phyloP scores from a whole-genome alignment of 37 sponge, comb jelly and placozoan species.

The Geodia barretti region DNA sequence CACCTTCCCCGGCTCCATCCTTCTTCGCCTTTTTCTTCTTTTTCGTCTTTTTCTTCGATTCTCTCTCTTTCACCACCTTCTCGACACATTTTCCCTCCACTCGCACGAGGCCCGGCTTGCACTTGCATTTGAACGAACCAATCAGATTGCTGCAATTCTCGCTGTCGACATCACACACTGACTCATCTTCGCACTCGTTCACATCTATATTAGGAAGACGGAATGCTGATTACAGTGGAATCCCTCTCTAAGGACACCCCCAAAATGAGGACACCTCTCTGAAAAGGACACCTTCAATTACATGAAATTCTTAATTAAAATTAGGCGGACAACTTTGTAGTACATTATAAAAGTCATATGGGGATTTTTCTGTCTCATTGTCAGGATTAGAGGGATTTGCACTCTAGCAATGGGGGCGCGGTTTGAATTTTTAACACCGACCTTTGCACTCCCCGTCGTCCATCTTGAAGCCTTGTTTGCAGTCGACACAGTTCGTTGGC shows the following conservation, averaged over 20 bases:
- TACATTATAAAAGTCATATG: too few relatives aligned
- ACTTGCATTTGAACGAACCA: conserved; percentile 77
- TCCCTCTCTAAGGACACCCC: too few relatives aligned
- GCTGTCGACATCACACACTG: conserved; percentile 57
- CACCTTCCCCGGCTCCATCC: background rate
- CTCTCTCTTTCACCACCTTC: conserved; percentile 24
- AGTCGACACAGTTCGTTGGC: conserved; percentile 58
- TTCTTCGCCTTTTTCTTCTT: conserved; percentile 45
- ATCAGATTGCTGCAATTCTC: conserved; percentile 64
- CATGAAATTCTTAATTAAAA: too few relatives aligned
- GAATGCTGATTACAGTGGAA: too few relatives aligned
- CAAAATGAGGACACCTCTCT: too few relatives aligned
- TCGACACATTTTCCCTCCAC: conserved; percentile 65
- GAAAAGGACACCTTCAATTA: too few relatives aligned
- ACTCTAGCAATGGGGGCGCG: too few relatives aligned
- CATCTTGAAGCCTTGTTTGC: conserved; percentile 68
- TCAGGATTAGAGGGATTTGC: too few relatives aligned
- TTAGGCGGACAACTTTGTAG: too few relatives aligned
- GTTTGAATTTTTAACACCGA: too few relatives aligned
- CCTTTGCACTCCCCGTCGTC: conserved; percentile 71
- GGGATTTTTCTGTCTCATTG: too few relatives aligned
- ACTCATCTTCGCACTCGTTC: conserved; percentile 48
- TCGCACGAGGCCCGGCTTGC: conserved; percentile 58
- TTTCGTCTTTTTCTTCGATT: conserved; percentile 8
- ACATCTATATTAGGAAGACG: conserved; percentile 42